Evolutionary conservation across 2,888 invertebrate species (phyloP).

Genomic region (Amphipoea oculea): DNA sequence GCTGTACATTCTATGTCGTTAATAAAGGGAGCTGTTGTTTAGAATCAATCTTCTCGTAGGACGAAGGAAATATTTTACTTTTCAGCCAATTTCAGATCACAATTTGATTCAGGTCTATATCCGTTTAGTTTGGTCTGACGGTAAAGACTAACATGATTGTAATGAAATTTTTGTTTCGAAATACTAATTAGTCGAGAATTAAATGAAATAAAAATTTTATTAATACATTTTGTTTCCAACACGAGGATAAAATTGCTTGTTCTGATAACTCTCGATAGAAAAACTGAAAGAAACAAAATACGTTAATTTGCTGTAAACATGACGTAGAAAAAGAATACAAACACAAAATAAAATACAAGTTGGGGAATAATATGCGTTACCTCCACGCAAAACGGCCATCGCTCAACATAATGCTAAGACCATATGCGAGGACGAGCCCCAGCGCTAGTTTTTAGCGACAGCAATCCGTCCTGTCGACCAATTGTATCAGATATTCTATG

Average conservation of each 20-base stretch:
- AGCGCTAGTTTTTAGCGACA: background rate
- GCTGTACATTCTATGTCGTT: background rate
- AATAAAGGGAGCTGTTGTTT: constrained; percentile 19
- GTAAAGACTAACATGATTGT: background rate
- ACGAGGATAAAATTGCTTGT: background rate
- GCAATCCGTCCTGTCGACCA: background rate
- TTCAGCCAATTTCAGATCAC: background rate
- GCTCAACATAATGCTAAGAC: background rate
- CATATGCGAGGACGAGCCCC: too few species aligned
- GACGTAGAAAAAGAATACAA: background rate
- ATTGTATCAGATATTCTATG: background rate
- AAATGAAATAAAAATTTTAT: background rate
- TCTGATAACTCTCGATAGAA: background rate
- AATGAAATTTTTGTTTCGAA: background rate
- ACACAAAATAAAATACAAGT: background rate
- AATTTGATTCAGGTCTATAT: background rate
- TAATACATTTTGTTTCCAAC: background rate
- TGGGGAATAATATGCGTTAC: background rate
- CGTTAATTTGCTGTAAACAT: background rate
- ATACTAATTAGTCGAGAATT: background rate
- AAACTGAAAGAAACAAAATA: background rate
- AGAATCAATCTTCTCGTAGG: constrained; percentile 10
- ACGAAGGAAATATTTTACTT: background rate
- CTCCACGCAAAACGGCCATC: background rate
- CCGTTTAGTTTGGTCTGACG: background rate